Percentiles rank a stretch among this genome's conserved stretches.
Conservation (phyloP, 2,113 vertebrate genomes). For the Bufo gargarizans region DNA sequence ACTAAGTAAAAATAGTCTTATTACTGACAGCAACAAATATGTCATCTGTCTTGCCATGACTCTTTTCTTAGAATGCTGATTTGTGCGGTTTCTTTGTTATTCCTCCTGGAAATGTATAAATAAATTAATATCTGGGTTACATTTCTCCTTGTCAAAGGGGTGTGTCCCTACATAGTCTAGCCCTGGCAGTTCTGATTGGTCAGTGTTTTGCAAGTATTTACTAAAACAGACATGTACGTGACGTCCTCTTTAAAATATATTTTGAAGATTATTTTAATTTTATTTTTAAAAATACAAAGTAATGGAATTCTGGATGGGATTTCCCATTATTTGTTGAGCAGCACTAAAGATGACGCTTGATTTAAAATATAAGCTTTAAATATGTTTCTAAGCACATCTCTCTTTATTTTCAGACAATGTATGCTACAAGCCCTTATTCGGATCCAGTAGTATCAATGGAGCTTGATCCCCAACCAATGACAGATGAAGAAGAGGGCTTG, state of each 20-base stretch:
- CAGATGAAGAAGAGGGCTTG: constrained; percentile 97
- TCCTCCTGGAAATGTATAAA: too few species aligned
- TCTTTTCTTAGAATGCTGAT: too few species aligned
- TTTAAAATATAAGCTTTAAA: not conserved
- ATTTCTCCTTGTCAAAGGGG: not conserved
- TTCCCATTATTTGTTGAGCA: not conserved
- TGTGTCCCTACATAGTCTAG: not conserved
- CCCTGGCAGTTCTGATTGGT: not conserved
- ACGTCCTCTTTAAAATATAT: not conserved
- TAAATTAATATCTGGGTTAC: too few species aligned
- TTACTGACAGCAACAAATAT: too few species aligned
- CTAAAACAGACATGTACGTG: not conserved
- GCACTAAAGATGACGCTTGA: too few species aligned
- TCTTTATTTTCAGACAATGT: constrained; percentile 85
- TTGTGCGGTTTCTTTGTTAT: too few species aligned
- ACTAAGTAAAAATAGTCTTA: too few species aligned
- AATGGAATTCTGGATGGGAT: not conserved
- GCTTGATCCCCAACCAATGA: constrained; percentile 93
- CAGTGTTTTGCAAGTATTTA: not conserved
- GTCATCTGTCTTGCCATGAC: too few species aligned
- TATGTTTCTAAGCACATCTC: not conserved
- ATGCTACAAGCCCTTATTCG: constrained; percentile 95
- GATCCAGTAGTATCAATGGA: constrained; percentile 95
- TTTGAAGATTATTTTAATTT: not conserved
- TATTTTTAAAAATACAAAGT: too few species aligned